Evolutionary conservation across 2,888 invertebrate genomes (phyloP), one percentile per base, ranked within the genome.

Genomic region (Amiota mariae): DNA sequence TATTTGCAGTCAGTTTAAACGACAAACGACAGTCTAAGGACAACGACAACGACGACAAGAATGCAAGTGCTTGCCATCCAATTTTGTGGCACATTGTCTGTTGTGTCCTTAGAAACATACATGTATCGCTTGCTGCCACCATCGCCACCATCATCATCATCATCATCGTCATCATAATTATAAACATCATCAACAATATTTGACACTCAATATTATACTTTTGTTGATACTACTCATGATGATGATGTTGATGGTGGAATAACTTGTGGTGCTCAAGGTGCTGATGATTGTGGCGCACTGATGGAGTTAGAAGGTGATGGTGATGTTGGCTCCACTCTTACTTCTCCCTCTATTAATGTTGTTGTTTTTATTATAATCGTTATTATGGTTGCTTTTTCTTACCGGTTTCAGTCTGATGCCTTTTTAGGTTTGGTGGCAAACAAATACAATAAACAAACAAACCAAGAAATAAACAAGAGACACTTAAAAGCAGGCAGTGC

Each of bases 41-140:
- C 46, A 47, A 63, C 63, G 12, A 36, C 12, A 63, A 24, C 63
- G 20, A 59, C 59, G 20, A 59, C 51, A 51, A 51, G n/a, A 61
- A 61, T 20, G 24, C 15, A 51, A 51, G 2, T n/a, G 54, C 54
- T 20, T 15, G 20, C 61, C 15, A 61, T 61, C 8, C 56, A 56
- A 56, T 56, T 15, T 8, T 56, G 18, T 56, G 13, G 56, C 56
- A 56, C 13, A 15, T 56, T 56, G 56, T 56, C 18, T 56, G 56
- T 15, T 15, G n/a, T 56, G 56, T 56, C 56, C 56, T 56, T 56
- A 15, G 56, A 56, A 56, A 18, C 8, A 56, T n/a, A 36, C 6
- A 36, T 36, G 6, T 36, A 36, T 36, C 15, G n/a, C 18, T 56
- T n/a, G 36, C 36, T 36, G 36, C 36, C 36, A 36, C 36, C 36